Conservation (phyloP, 1,140 invertebrate genomes). For the Tachypleus tridentatus region DNA sequence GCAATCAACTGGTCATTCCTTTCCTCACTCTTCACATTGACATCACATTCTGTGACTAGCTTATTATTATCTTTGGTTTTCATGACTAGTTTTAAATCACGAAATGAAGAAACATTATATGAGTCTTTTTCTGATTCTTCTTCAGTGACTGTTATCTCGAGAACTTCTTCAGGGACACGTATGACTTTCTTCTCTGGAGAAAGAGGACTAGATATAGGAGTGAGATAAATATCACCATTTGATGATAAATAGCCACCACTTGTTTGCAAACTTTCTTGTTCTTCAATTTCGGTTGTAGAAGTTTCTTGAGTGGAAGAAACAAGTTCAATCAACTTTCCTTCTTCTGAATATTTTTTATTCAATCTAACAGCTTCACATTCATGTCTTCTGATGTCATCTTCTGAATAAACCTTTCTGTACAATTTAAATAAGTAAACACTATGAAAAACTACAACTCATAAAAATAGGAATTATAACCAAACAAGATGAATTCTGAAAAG, state of each 20-base stretch:
- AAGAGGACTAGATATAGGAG: slow-evolving; percentile 19
- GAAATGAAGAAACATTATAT: background rate
- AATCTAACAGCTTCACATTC: slow-evolving; percentile 19
- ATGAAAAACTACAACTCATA: too few relatives aligned
- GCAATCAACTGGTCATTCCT: background rate
- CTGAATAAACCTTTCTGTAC: slow-evolving; percentile 17
- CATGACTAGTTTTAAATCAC: background rate
- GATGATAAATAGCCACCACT: too few relatives aligned
- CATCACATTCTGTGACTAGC: background rate
- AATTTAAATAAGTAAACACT: too few relatives aligned
- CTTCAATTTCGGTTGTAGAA: too few relatives aligned
- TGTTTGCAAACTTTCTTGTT: too few relatives aligned
- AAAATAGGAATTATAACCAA: too few relatives aligned
- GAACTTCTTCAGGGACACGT: too few relatives aligned
- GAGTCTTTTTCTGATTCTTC: slow-evolving; percentile 2
- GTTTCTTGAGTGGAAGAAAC: too few relatives aligned
- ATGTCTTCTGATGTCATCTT: slow-evolving; percentile 20
- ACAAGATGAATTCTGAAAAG: too few relatives aligned
- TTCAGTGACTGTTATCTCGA: too few relatives aligned
- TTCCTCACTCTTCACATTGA: background rate
- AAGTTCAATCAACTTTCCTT: too few relatives aligned
- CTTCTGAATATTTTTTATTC: slow-evolving; percentile 14
- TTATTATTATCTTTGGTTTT: background rate
- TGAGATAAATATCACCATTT: slow-evolving; percentile 13
- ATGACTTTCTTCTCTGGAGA: slow-evolving; percentile 12